phyloP scores from a whole-genome alignment of 2,113 vertebrate genomes.

The Pollachius pollachius region DNA sequence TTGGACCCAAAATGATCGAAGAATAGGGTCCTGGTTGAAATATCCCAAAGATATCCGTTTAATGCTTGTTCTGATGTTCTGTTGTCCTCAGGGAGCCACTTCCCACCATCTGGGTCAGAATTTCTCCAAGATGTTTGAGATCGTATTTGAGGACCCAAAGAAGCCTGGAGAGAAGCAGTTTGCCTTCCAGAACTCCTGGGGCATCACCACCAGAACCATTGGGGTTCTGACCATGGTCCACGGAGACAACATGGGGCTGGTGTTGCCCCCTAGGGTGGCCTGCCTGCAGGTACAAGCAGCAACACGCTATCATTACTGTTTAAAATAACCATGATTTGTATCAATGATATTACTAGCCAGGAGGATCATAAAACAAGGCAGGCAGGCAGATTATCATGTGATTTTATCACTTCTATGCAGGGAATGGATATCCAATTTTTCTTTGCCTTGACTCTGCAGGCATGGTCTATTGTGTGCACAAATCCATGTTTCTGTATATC shows the following conservation, averaged over 20 bases:
- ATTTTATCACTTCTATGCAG: too few relatives aligned
- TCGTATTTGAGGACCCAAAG: slow-evolving; percentile 93
- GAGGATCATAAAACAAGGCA: too few relatives aligned
- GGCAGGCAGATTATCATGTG: too few relatives aligned
- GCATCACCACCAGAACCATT: slow-evolving; percentile 93
- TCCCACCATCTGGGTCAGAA: slow-evolving; percentile 98
- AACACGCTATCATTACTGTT: not conserved
- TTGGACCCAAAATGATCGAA: too few relatives aligned
- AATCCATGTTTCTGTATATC: too few relatives aligned
- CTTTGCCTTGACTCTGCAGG: too few relatives aligned
- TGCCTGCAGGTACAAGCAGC: slow-evolving; percentile 83
- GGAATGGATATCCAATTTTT: too few relatives aligned
- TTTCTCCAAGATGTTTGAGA: slow-evolving; percentile 98
- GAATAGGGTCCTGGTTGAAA: not conserved
- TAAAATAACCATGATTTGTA: too few relatives aligned
- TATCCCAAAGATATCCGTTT: not conserved
- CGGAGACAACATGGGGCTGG: slow-evolving; percentile 94
- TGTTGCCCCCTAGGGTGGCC: slow-evolving; percentile 91
- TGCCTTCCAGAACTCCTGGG: slow-evolving; percentile 97
- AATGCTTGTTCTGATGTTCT: not conserved
- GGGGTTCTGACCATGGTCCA: slow-evolving; percentile 97
- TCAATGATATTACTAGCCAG: too few relatives aligned
- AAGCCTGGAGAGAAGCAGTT: slow-evolving; percentile 92
- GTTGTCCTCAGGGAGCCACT: slow-evolving; percentile 83
- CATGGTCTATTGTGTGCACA: too few relatives aligned